A percentile compares a stretch with the other conserved stretches of the same genome.
These are phyloP conservation scores for Melanerpes formicivorus DNA, from an alignment of 2,113 vertebrate genomes.

Conservation along the genomic window DNA sequence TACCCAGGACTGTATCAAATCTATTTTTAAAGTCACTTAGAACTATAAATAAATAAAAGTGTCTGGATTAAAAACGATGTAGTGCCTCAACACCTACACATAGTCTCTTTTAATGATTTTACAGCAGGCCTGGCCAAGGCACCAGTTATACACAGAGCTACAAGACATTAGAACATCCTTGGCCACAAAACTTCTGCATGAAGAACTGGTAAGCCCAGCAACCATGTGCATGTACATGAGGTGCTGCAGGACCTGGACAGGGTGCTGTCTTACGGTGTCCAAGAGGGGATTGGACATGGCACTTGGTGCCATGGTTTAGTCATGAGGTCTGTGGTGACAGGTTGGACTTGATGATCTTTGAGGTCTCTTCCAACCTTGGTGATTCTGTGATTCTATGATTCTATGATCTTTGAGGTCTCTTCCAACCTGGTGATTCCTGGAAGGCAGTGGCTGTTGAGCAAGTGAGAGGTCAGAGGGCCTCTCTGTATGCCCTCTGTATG, in stretches of 20 bases:
- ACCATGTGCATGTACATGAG: rapidly evolving
- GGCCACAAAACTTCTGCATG: not conserved
- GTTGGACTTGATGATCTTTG: too few species aligned
- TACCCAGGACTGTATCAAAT: not conserved
- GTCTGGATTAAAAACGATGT: conserved; percentile 22
- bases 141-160: not conserved
- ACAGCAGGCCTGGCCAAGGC: not conserved
- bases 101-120: not conserved
- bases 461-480: rapidly evolving
- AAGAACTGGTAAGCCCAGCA: not conserved
- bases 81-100: not conserved
- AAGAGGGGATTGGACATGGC: too few species aligned
- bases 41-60: conserved; percentile 62
- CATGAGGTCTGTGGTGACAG: too few species aligned
- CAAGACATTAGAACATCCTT: not conserved
- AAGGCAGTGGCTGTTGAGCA: not conserved
- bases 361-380: too few species aligned
- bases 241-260: not conserved
- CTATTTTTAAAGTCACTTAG: conserved; percentile 65
- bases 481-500: rapidly evolving
- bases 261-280: not conserved
- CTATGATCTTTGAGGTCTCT: too few species aligned
- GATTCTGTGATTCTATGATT: too few species aligned
- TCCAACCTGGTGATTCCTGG: not conserved
- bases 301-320: too few species aligned